Evolutionary conservation across 2,888 invertebrate genomes (phyloP).

Genomic region (Subacronicta megacephala): DNA sequence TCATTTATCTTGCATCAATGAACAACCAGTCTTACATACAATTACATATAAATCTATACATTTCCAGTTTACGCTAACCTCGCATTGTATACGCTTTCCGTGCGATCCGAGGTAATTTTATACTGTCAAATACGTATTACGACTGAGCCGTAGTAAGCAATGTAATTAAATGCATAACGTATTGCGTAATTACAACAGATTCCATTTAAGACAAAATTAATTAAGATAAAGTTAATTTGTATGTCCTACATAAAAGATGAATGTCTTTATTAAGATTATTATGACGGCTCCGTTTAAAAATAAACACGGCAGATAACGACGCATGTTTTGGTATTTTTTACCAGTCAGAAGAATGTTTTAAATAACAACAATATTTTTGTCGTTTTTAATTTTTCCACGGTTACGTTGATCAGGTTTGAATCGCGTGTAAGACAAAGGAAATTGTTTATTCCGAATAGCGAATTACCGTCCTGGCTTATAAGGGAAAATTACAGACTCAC

Average conservation of each 20-base stretch:
- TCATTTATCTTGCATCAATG: too few species aligned
- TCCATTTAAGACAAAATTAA: too few species aligned
- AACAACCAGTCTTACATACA: too few species aligned
- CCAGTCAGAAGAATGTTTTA: neutral
- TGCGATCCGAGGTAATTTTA: too few species aligned
- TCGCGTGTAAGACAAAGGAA: neutral
- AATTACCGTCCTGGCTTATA: too few species aligned
- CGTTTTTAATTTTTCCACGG: too few species aligned
- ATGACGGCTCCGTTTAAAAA: conserved; percentile 4
- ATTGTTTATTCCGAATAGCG: neutral
- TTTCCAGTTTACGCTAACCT: too few species aligned
- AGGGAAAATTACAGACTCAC: too few species aligned
- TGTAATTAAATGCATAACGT: neutral
- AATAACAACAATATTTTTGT: neutral
- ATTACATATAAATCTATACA: too few species aligned
- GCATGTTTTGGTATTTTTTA: neutral
- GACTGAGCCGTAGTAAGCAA: neutral
- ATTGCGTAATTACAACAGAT: neutral
- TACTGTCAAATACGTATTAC: too few species aligned
- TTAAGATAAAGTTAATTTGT: neutral
- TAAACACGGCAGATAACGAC: conserved; percentile 9
- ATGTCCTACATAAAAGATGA: neutral
- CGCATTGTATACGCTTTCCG: too few species aligned
- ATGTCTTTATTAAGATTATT: conserved; percentile 3
- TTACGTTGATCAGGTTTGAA: neutral